Percentiles rank a stretch among this genome's conserved stretches.
These are phyloP conservation scores for Entomobrya proxima DNA, from an alignment of 2,888 invertebrate species.

Conservation along the genomic window DNA sequence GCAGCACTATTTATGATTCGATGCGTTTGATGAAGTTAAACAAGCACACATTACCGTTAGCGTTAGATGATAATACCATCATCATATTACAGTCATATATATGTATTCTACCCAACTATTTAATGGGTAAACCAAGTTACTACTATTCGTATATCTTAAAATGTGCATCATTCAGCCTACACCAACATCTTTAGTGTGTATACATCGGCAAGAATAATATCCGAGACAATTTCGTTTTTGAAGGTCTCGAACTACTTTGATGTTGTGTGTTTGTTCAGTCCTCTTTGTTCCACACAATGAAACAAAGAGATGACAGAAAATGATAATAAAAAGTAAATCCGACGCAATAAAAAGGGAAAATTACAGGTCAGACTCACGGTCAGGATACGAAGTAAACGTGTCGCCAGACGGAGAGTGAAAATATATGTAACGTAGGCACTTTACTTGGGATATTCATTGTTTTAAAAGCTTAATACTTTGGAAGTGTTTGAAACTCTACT, in stretches of 20 bases:
- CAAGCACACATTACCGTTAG: neutral
- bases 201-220: neutral
- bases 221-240: neutral
- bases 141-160: neutral
- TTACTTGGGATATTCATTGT: neutral
- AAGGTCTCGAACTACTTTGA: conserved; percentile 6
- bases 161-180: neutral
- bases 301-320: conserved; percentile 2
- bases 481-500: neutral
- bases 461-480: neutral
- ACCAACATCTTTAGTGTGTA: neutral
- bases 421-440: neutral
- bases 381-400: conserved; percentile 9
- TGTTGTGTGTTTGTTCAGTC: conserved; percentile 4
- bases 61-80: neutral
- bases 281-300: neutral
- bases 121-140: neutral
- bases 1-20: neutral
- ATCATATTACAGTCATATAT: neutral
- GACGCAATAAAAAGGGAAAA: conserved; percentile 46
- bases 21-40: conserved; percentile 40
- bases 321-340: conserved; percentile 60
- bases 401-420: neutral
- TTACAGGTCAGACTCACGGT: conserved; percentile 40
- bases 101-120: too few relatives aligned